These are phyloP conservation scores for Acomys russatus DNA, from an alignment of 2,797 vertebrate species.

Conservation along the genomic window DNA sequence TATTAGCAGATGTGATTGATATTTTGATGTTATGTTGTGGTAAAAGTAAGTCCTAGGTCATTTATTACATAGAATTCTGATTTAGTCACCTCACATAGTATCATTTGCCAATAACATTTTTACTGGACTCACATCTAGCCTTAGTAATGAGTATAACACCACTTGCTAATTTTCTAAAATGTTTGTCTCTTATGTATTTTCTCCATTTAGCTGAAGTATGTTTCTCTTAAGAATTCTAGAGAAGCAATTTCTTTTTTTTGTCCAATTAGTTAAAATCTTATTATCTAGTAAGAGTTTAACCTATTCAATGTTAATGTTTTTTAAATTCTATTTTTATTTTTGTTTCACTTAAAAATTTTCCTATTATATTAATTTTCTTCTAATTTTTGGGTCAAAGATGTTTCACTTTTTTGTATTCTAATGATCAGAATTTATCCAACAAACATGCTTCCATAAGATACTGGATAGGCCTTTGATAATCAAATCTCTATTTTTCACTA, in stretches of 20 bases:
- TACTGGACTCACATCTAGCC: not conserved
- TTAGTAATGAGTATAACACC: not conserved
- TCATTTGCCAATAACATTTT: constrained; percentile 51
- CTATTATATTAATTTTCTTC: not conserved
- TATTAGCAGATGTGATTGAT: not conserved
- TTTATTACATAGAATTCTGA: not conserved
- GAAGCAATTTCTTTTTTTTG: not conserved
- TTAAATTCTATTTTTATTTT: not conserved
- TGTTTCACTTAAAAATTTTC: not conserved
- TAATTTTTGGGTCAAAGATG: no score
- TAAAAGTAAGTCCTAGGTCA: not conserved
- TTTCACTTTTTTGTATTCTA: no score
- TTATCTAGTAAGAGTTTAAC: not conserved
- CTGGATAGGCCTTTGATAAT: no score
- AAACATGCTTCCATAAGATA: no score
- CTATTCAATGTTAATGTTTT: constrained; percentile 1
- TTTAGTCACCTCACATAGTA: not conserved
- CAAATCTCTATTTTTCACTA: constrained; percentile 21
- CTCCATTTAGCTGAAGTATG: not conserved
- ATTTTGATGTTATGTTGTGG: not conserved
- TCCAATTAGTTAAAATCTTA: constrained; percentile 8
- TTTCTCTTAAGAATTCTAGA: constrained; percentile 32
- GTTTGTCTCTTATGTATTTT: not conserved
- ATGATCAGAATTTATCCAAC: no score
- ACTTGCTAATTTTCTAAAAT: not conserved